phyloP scores from a whole-genome alignment of 2,888 invertebrate species.

The Andrena chrysosceles region DNA sequence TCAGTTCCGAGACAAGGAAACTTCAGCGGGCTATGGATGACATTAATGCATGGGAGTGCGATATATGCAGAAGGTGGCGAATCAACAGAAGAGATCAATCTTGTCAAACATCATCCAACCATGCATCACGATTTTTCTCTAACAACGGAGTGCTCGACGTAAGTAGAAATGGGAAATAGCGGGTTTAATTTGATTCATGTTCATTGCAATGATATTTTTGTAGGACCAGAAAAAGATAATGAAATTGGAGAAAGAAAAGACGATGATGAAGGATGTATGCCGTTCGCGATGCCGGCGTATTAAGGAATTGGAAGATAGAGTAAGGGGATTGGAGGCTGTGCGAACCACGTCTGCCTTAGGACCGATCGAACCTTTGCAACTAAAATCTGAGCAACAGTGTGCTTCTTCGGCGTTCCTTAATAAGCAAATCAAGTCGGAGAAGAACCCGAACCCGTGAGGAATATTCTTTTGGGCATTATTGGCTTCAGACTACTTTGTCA shows the following conservation, averaged over 20 bases:
- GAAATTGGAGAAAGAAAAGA: slow-evolving; percentile 86
- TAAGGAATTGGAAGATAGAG: slow-evolving; percentile 68
- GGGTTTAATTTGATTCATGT: not conserved
- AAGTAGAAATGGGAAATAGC: slow-evolving; percentile 46
- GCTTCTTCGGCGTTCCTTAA: not conserved
- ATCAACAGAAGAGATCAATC: slow-evolving; percentile 73
- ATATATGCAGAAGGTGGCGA: slow-evolving; percentile 64
- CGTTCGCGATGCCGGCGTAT: slow-evolving; percentile 84
- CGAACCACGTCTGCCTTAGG: not conserved
- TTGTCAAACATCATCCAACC: slow-evolving; percentile 74
- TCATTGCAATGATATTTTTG: not conserved
- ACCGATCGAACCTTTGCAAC: slow-evolving; percentile 21
- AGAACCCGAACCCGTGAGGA: slow-evolving; percentile 34
- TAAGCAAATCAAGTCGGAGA: slow-evolving; percentile 21
- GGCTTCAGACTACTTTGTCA: slow-evolving; percentile 6
- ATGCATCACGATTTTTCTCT: slow-evolving; percentile 61
- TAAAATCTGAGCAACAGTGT: slow-evolving; percentile 2
- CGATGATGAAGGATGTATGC: slow-evolving; percentile 85
- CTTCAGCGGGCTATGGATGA: slow-evolving; percentile 68
- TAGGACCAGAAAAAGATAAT: slow-evolving; percentile 79
- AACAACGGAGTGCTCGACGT: slow-evolving; percentile 77
- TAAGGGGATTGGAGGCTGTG: slow-evolving; percentile 63
- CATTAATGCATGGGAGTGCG: slow-evolving; percentile 74
- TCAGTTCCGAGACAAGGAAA: slow-evolving; percentile 66
- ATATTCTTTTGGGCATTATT: slow-evolving; percentile 11